A percentile compares a stretch with the other conserved stretches of the same genome.
These are phyloP conservation scores for Cyprinodon diabolis DNA, from an alignment of 2,797 vertebrate species.

Conservation along the genomic window DNA sequence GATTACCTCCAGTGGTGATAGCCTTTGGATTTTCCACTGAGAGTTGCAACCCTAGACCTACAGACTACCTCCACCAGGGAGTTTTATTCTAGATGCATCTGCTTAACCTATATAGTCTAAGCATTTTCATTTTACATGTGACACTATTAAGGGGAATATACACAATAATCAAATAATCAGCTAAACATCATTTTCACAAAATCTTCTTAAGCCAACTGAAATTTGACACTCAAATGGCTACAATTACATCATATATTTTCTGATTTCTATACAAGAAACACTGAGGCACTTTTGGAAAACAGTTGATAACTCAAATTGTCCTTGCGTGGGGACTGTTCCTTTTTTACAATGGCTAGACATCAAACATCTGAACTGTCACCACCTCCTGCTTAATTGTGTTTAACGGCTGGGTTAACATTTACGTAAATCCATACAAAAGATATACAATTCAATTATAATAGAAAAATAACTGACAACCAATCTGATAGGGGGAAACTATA, in stretches of 20 bases:
- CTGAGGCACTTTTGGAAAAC: background rate
- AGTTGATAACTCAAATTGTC: background rate
- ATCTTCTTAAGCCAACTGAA: background rate
- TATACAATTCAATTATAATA: conserved; percentile 5
- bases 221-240: background rate
- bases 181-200: background rate
- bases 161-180: no score
- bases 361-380: background rate
- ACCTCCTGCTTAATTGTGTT: conserved; percentile 6
- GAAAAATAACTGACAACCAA: conserved; percentile 20
- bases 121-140: no score
- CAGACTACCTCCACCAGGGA: no score
- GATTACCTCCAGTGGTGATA: no score
- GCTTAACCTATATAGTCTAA: no score
- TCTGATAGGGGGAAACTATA: background rate
- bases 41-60: no score
- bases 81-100: no score
- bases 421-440: background rate
- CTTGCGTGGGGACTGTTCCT: no score
- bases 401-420: conserved; percentile 13
- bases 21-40: no score
- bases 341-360: background rate
- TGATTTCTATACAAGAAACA: no score
- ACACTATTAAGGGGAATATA: no score
- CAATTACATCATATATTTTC: background rate